A percentile compares a stretch with the other conserved stretches of the same genome.
phyloP scores from a whole-genome alignment of 2,888 invertebrate species.

The Meganola albula region DNA sequence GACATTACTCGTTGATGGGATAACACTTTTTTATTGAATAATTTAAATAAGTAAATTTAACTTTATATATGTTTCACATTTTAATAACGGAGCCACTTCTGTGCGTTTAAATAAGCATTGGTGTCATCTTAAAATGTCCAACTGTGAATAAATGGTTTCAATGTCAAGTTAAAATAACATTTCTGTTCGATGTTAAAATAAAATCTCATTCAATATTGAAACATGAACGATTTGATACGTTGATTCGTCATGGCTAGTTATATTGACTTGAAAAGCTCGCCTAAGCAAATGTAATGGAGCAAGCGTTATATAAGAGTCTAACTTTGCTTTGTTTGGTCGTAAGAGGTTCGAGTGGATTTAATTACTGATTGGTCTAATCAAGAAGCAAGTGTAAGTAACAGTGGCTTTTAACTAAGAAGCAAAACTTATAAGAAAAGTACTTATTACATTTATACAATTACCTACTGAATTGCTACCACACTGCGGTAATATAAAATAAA shows the following conservation, averaged over 20 bases:
- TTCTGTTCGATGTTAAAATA: conserved; percentile 14
- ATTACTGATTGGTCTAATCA: conserved; percentile 42
- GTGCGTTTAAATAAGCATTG: too few relatives aligned
- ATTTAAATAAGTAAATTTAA: too few relatives aligned
- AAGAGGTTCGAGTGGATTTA: conserved; percentile 42
- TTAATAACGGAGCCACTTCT: too few relatives aligned
- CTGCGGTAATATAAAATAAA: too few relatives aligned
- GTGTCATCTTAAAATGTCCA: too few relatives aligned
- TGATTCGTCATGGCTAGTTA: conserved; percentile 30
- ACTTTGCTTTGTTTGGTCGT: conserved; percentile 34
- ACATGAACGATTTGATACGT: conserved; percentile 23
- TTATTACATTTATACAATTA: too few relatives aligned
- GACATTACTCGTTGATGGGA: too few relatives aligned
- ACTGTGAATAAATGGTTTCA: conserved; percentile 7
- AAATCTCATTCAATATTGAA: conserved; percentile 27
- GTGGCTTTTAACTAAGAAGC: conserved; percentile 25
- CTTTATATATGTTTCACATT: too few relatives aligned
- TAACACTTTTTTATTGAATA: too few relatives aligned
- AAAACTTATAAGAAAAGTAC: too few relatives aligned
- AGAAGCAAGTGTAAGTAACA: conserved; percentile 30
- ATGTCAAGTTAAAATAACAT: conserved; percentile 12
- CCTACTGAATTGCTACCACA: too few relatives aligned
- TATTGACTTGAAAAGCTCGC: conserved; percentile 23
- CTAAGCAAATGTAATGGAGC: conserved; percentile 27
- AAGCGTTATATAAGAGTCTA: conserved; percentile 26